Evolutionary conservation across 2,888 invertebrate species (phyloP), one percentile per base, ranked within the genome.

Genomic region (Rhaphigaster nebulosa): DNA sequence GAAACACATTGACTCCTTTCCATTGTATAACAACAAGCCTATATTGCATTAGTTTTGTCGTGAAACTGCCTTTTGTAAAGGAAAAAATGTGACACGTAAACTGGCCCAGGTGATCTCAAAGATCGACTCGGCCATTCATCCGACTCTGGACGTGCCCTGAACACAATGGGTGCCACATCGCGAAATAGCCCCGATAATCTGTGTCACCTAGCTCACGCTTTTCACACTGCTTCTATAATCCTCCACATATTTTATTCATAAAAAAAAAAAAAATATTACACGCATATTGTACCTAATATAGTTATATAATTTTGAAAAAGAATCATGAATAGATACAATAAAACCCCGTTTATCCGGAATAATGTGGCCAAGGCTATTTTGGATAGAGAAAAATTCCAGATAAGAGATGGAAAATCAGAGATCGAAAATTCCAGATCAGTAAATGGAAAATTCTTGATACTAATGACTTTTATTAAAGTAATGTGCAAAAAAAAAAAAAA

Each of bases 1-100:
- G 34, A 76, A 6, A 20, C 70, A 76, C 70, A 76, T 38, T 76
- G 38, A 76, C 34, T 76, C 34, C 70, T 76, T 76, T 20, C 1
- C 52, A n/a, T 84, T 84, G 84, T 45, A 84, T 84, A 84, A 84
- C 45, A n/a, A 50, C 84, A 3, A 38, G 70, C 20, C 70, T 45
- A 50, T 84, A 84, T 84, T 84, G 84, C 84, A 84, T 84, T 84
- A 76, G 34, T 34, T 34, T 76, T 76, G 70, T 38, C 70, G 0
- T 76, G 34, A 76, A 38, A 76, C 34, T 29, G 70, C 1, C 70
- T 23, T 76, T 38, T 76, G 2, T 38, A 38, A 76, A 76, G 20
- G 70, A 76, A 38, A 65, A 76, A 84, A 26, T 45, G 45, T 45
- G 45, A 45, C 84, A 84, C 84, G 84, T 84, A 84, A 84, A 84